Percentiles rank a stretch among this genome's conserved stretches.
These are phyloP conservation scores for Antedon mediterranea DNA, from an alignment of 53 echinoderm and acorn worm genomes.

Conservation along the genomic window DNA sequence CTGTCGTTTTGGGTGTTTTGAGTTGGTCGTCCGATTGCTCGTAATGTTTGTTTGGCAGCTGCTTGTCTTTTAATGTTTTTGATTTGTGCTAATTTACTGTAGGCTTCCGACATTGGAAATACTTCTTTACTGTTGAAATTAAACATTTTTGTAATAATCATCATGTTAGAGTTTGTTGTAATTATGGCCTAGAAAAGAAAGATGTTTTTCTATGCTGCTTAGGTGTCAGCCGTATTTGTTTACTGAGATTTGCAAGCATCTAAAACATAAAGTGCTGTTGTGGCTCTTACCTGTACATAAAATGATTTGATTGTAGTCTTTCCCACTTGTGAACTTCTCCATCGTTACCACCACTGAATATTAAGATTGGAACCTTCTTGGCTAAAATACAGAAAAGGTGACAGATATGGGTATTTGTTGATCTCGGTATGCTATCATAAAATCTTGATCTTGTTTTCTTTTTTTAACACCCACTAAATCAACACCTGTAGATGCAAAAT, in stretches of 20 bases:
- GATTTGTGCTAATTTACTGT: constrained; percentile 75
- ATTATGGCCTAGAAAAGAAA: too few species aligned
- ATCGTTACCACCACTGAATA: constrained; percentile 92
- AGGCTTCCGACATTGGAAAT: constrained; percentile 73
- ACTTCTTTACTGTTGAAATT: constrained; percentile 63
- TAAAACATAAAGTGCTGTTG: not conserved
- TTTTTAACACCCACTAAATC: too few species aligned
- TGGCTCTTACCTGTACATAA: constrained; percentile 83
- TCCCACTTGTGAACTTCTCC: constrained; percentile 92
- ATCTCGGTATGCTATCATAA: too few species aligned
- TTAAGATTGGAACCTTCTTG: constrained; percentile 79
- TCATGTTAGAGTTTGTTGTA: too few species aligned
- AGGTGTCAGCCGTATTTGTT: too few species aligned
- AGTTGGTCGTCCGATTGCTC: not conserved
- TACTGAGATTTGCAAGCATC: too few species aligned
- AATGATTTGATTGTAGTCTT: constrained; percentile 81
- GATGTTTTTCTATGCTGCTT: too few species aligned
- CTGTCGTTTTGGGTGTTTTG: not conserved
- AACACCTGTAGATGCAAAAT: too few species aligned
- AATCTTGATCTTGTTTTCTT: too few species aligned
- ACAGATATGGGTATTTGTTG: too few species aligned
- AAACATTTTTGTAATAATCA: too few species aligned
- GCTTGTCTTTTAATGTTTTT: constrained; percentile 51
- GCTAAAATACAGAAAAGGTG: too few species aligned
- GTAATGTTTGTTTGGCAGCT: not conserved